Conservation (phyloP, 2,797 vertebrate genomes). For the Rousettus madagascariensis region DNA sequence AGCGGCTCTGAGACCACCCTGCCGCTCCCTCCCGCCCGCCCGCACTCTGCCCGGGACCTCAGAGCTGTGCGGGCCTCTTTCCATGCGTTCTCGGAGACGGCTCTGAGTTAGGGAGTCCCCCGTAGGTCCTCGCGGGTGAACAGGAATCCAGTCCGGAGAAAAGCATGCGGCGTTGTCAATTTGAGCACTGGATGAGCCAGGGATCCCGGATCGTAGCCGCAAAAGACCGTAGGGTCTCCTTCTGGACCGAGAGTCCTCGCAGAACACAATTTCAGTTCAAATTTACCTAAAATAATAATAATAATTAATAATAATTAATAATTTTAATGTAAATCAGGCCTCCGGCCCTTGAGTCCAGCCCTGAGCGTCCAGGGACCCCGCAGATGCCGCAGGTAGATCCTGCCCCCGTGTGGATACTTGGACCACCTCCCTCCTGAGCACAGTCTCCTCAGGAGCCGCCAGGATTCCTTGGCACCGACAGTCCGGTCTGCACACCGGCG, state of each 20-base stretch:
- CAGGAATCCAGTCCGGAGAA: not conserved
- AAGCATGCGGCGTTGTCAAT: not conserved
- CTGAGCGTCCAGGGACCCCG: not conserved
- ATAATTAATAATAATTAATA: too few species aligned
- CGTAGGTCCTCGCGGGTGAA: too few species aligned
- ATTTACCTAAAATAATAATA: too few species aligned
- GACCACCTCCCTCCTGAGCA: not conserved
- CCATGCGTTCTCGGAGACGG: fast-evolving
- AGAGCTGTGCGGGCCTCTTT: not conserved
- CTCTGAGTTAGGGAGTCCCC: fast-evolving
- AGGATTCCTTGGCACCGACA: not conserved
- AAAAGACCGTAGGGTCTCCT: not conserved
- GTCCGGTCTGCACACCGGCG: not conserved
- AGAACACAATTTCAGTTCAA: too few species aligned
- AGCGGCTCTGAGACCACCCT: too few species aligned
- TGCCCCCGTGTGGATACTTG: not conserved
- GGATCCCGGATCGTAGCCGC: fast-evolving
- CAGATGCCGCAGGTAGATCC: not conserved
- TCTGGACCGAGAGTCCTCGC: fast-evolving
- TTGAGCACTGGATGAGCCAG: not conserved
- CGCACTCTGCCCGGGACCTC: fast-evolving
- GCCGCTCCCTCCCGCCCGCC: fast-evolving
- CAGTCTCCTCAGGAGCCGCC: not conserved
- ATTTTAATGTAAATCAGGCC: too few species aligned
- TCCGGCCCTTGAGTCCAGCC: not conserved